Conservation (phyloP, 2,113 vertebrate species). For the Opisthocomus hoazin region DNA sequence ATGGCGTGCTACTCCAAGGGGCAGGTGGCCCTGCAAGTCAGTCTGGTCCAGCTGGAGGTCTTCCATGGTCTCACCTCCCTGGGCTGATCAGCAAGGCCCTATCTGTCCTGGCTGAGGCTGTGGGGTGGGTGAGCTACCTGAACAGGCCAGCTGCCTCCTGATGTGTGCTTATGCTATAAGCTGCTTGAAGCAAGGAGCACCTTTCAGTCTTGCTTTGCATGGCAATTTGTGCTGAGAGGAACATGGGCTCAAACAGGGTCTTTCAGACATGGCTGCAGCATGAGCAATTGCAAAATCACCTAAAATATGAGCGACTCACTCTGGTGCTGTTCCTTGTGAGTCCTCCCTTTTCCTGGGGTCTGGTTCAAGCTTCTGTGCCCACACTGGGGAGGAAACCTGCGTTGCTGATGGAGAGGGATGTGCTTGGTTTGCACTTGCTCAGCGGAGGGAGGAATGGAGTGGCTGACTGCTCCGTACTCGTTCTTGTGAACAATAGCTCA, state of each 20-base stretch:
- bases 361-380: neutral
- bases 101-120: neutral
- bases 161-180: rapidly evolving
- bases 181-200: neutral
- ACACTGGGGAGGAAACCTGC: neutral
- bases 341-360: neutral
- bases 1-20: neutral
- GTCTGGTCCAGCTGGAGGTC: neutral
- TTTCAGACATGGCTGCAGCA: neutral
- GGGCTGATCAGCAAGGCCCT: neutral
- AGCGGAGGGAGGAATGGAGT: neutral
- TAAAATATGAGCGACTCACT: rapidly evolving
- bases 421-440: neutral
- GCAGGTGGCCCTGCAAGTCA: neutral
- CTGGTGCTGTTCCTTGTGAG: neutral
- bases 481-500: neutral
- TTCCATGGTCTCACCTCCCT: neutral
- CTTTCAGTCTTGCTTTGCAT: neutral
- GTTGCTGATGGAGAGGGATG: neutral
- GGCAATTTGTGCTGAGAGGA: neutral
- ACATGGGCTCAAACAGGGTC: neutral
- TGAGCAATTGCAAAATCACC: neutral
- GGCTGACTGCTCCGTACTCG: neutral
- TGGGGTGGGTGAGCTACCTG: neutral
- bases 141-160: neutral